Conservation (phyloP, 2,113 vertebrate genomes). For the Meles meles region DNA sequence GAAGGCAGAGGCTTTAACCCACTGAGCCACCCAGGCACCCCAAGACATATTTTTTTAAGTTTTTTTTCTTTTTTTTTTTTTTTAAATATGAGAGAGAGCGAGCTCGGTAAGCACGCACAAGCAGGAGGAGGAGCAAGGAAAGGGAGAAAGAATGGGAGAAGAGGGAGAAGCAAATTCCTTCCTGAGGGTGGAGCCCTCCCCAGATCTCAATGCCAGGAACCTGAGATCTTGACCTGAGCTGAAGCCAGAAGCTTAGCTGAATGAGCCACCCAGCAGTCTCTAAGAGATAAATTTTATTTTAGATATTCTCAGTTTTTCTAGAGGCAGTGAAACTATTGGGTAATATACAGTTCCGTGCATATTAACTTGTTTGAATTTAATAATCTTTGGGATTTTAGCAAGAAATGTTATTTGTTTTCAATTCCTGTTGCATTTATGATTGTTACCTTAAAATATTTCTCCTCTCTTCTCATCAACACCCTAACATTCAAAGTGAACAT, state of each 20-base stretch:
- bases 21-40: no score
- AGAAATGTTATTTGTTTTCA: constrained; percentile 70
- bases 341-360: background rate
- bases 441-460: constrained; percentile 70
- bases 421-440: constrained; percentile 34
- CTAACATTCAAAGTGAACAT: constrained; percentile 61
- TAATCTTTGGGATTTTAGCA: constrained; percentile 41
- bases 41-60: background rate
- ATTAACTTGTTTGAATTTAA: constrained; percentile 21
- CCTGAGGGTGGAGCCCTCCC: background rate
- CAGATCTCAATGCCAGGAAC: background rate
- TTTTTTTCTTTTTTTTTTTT: background rate
- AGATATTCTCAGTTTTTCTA: background rate
- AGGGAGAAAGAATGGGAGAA: background rate
- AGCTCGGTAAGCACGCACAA: background rate
- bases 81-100: background rate
- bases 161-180: background rate
- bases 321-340: background rate
- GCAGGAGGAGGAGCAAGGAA: background rate
- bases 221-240: background rate
- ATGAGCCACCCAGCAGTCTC: background rate
- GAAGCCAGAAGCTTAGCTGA: background rate
- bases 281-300: background rate
- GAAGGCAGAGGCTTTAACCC: no score
- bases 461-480: constrained; percentile 58